Base-by-base conservation (phyloP, 2,113 vertebrate genomes). In the Condylura cristata region DNA sequence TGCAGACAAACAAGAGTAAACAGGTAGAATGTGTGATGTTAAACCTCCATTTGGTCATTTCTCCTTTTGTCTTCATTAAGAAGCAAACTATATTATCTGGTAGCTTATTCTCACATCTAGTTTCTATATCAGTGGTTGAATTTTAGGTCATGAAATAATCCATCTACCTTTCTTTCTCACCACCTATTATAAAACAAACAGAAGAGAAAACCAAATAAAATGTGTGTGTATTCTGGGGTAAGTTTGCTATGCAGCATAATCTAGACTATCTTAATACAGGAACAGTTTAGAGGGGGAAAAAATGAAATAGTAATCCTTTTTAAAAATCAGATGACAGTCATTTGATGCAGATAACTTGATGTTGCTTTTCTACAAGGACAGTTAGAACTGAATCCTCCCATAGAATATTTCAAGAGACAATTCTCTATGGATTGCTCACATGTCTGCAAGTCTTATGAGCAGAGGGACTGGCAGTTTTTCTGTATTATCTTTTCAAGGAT, bases 301-400 rank as follows among this genome's bases (percentile, higher is more conserved):
- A 39, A 72, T 82, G 78, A 88, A 84, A 94, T 65, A 65, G 41
- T 58, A 81, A 61, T 48, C 63, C 28, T 44, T 75, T 85, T 92
- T 26, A 24, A 93, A 83, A 94, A 81, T 28, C 75, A 28, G 66
- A 48, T 32, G 17, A 65, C 2, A 85, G 22, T 72, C 80, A 65
- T 34, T 84, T 70, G 24, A 75, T 71, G 11, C 22, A 91, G 63
- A 30, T 66, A 92, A 60, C 16, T 32, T 90, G 78, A 81, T 85
- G 17, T 26, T 28, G 41, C 28, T 34, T 84, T 94, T 94, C 30
- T 91, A 32, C 28, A 58, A 86, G 34, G 14, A 91, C 70, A 63
- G 30, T 72, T 88, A 48, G 12, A 74, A 22, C 13, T 53, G 20
- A 68, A 86, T 92, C 81, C n/a, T 89, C 34, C 24, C 74, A 60